Percentiles rank a stretch among this genome's conserved stretches.
Conservation (phyloP, 1,140 invertebrate genomes). For the Formica exsecta region DNA sequence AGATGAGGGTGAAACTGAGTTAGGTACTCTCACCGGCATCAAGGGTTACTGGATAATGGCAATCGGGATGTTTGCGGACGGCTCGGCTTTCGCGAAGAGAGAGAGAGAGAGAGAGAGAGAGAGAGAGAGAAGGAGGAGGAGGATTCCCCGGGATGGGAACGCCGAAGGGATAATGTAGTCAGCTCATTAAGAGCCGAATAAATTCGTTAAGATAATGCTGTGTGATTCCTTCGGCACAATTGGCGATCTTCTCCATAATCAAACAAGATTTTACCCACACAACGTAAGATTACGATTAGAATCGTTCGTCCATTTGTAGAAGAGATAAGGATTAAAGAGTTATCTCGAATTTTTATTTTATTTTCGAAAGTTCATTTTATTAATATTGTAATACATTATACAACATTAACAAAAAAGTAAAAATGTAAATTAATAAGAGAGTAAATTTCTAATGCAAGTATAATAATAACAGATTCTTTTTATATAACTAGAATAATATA, state of each 20-base stretch:
- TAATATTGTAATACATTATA: too few relatives aligned
- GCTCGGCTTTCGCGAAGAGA: neutral
- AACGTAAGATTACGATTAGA: neutral
- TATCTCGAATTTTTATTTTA: neutral
- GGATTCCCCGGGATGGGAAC: neutral
- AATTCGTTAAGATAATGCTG: conserved; percentile 44
- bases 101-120: neutral
- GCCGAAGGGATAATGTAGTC: conserved; percentile 47
- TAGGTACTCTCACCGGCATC: conserved; percentile 15
- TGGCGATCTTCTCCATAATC: neutral
- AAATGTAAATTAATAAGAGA: neutral
- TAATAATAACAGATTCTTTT: neutral
- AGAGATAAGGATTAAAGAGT: neutral
- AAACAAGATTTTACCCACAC: conserved; percentile 24
- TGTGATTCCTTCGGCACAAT: neutral
- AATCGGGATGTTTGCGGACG: conserved; percentile 50
- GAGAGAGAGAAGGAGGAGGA: neutral
- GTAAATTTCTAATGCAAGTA: neutral
- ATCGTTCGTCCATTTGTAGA: neutral
- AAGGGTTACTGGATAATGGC: conserved; percentile 45
- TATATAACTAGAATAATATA: neutral
- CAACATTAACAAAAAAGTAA: neutral
- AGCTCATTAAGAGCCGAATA: conserved; percentile 46
- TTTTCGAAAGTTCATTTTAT: too few relatives aligned
- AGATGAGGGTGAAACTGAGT: neutral